Conservation (phyloP, 2,797 vertebrate genomes). For the Anabacerthia variegaticeps region DNA sequence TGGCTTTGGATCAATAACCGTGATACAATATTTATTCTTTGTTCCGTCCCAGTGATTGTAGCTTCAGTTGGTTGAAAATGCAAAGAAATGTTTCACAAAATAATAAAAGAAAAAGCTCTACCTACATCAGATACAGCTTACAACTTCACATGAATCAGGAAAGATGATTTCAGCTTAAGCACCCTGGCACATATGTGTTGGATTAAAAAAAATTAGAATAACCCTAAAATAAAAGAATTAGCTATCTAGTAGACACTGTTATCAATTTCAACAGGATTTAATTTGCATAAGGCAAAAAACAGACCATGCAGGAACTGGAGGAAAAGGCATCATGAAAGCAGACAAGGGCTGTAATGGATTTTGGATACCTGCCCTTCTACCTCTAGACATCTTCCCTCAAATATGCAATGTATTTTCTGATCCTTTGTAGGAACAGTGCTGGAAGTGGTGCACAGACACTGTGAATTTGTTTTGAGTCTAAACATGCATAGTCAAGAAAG, state of each 20-base stretch:
- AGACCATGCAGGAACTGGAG: background rate
- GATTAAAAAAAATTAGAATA: background rate
- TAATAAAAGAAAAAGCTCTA: background rate
- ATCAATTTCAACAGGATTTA: background rate
- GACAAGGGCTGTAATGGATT: background rate
- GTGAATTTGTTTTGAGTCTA: background rate
- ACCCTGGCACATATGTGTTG: background rate
- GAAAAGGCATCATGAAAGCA: background rate
- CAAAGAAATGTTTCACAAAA: background rate
- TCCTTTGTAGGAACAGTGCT: background rate
- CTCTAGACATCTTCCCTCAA: background rate
- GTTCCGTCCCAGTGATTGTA: background rate
- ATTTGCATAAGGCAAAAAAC: background rate
- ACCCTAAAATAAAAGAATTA: background rate
- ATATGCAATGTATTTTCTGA: background rate
- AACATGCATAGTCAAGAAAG: background rate
- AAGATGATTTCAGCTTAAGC: background rate
- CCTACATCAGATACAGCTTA: background rate
- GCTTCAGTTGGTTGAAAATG: background rate
- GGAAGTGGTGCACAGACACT: background rate
- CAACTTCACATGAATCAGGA: background rate
- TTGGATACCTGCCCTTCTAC: background rate
- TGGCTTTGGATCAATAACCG: conserved; percentile 6
- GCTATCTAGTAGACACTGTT: background rate
- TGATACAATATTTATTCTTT: background rate